phyloP scores from a whole-genome alignment of 2,797 vertebrate genomes.

The Alfaro cultratus region DNA sequence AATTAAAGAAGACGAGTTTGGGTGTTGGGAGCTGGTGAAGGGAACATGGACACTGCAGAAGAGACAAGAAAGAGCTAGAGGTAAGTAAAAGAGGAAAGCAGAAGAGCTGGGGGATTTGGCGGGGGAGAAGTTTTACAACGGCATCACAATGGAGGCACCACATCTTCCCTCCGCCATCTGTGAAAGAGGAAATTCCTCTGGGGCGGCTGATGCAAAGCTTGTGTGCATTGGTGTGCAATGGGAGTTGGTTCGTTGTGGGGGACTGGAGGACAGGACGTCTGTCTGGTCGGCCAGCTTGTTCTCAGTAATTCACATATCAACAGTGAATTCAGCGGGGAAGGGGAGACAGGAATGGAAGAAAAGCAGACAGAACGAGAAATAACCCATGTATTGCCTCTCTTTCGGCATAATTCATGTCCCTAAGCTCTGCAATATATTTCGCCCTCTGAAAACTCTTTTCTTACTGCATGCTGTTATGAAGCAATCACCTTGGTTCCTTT shows the following conservation, averaged over 20 bases:
- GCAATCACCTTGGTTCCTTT: conserved; percentile 29
- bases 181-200: conserved; percentile 58
- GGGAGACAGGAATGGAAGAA: conserved; percentile 34
- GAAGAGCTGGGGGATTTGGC: conserved; percentile 11
- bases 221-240: conserved; percentile 26
- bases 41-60: conserved; percentile 30
- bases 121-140: conserved; percentile 64
- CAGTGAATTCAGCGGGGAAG: conserved; percentile 44
- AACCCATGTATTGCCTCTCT: conserved; percentile 11
- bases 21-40: conserved; percentile 14
- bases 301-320: conserved; percentile 61
- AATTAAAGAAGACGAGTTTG: conserved; percentile 40
- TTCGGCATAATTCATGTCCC: conserved; percentile 45
- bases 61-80: conserved; percentile 23
- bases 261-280: conserved; percentile 27
- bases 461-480: conserved; percentile 44
- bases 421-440: conserved; percentile 44
- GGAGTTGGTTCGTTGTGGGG: conserved; percentile 39
- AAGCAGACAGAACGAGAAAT: conserved; percentile 35
- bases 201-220: conserved; percentile 52
- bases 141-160: conserved; percentile 63
- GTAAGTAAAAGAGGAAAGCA: conserved; percentile 16
- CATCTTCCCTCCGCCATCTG: conserved; percentile 69
- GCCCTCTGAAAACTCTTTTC: conserved; percentile 38
- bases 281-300: conserved; percentile 43